Conservation (phyloP, 2,888 invertebrate genomes). For the Lymantria dispar region DNA sequence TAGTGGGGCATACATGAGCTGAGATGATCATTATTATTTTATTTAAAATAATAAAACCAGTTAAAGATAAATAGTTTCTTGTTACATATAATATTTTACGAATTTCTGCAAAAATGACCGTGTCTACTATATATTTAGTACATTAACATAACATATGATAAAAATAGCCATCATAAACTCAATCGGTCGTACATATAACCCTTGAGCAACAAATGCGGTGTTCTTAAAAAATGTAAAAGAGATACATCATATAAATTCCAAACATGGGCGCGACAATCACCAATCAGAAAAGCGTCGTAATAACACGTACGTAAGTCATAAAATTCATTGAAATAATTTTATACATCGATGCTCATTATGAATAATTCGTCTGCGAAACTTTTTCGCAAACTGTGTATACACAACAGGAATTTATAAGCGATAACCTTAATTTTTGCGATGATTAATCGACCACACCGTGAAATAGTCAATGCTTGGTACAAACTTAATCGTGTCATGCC, state of each 20-base stretch:
- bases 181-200: constrained; percentile 59
- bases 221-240: constrained; percentile 46
- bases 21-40: too few relatives aligned
- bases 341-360: constrained; percentile 63
- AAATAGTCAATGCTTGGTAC: constrained; percentile 43
- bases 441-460: constrained; percentile 47
- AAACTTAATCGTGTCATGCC: constrained; percentile 32
- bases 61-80: too few relatives aligned
- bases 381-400: constrained; percentile 69
- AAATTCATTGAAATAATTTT: constrained; percentile 55
- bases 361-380: constrained; percentile 70
- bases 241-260: constrained; percentile 63
- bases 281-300: constrained; percentile 64
- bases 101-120: constrained; percentile 34
- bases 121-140: constrained; percentile 57
- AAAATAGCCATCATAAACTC: constrained; percentile 70
- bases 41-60: too few relatives aligned
- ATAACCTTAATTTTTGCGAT: constrained; percentile 50
- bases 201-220: constrained; percentile 64
- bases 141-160: constrained; percentile 68
- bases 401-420: constrained; percentile 69
- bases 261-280: constrained; percentile 57
- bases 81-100: too few relatives aligned
- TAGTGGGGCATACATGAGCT: too few relatives aligned
- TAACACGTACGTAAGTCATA: constrained; percentile 60